phyloP scores from a whole-genome alignment of 1,140 invertebrate species.

The Drosophila suzukii region DNA sequence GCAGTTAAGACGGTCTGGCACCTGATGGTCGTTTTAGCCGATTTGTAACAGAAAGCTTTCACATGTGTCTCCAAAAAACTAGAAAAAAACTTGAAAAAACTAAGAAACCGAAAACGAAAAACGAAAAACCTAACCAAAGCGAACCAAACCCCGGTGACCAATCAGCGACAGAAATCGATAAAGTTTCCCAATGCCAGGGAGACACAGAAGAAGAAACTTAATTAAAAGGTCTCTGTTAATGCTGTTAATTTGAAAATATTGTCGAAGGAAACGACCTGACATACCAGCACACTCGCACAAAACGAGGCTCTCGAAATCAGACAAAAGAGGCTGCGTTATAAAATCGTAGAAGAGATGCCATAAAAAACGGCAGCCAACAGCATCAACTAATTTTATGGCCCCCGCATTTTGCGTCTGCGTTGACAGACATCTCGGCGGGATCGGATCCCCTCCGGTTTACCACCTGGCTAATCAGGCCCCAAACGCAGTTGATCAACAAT shows the following conservation, averaged over 20 bases:
- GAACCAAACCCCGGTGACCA: slow-evolving; percentile 31
- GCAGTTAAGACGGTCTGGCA: slow-evolving; percentile 53
- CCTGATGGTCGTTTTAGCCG: slow-evolving; percentile 59
- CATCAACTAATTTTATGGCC: slow-evolving; percentile 73
- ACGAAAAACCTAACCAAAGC: slow-evolving; percentile 18
- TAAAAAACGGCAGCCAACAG: slow-evolving; percentile 67
- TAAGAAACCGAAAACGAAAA: slow-evolving; percentile 15
- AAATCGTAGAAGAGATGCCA: slow-evolving; percentile 75
- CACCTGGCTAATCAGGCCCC: slow-evolving; percentile 38
- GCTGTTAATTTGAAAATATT: slow-evolving; percentile 83
- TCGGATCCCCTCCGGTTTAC: slow-evolving; percentile 38
- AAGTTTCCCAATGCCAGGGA: slow-evolving; percentile 68
- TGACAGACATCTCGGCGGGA: slow-evolving; percentile 81
- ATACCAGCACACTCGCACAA: slow-evolving; percentile 32
- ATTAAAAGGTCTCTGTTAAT: slow-evolving; percentile 82
- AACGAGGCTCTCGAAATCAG: slow-evolving; percentile 4
- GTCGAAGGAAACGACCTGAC: slow-evolving; percentile 74
- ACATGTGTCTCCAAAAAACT: slow-evolving; percentile 63
- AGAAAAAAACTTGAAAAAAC: too few species aligned
- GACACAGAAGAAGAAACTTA: slow-evolving; percentile 77
- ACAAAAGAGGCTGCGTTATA: slow-evolving; percentile 64
- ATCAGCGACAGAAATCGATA: slow-evolving; percentile 74
- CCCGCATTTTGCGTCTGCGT: slow-evolving; percentile 60
- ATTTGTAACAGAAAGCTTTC: slow-evolving; percentile 81
- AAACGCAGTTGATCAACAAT: slow-evolving; percentile 39